Base-by-base conservation (phyloP, 2,888 invertebrate species). In the Zele albiditarsus region DNA sequence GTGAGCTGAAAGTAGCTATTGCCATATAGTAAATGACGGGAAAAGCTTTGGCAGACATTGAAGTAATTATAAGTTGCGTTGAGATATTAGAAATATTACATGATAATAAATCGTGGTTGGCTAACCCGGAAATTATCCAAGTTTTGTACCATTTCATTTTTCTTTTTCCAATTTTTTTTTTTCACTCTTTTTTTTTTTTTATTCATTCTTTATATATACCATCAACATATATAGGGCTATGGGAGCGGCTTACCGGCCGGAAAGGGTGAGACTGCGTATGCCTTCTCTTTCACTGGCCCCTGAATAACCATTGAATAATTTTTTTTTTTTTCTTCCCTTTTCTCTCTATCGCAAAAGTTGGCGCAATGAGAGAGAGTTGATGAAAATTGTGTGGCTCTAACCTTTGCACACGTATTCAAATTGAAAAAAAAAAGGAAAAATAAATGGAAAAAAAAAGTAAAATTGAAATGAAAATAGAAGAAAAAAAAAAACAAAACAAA, bases 61-160 rank as follows among this genome's bases (percentile, higher is more conserved):
- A 63, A 63, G 33, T 63, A 63, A 63, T 63, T 63, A 63, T 63
- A 63, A 63, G 28, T 63, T 63, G 63, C 63, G 33, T n/a, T 63
- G 63, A 38, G 23, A 33, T 38, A 33, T 63, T 63, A 33, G 33
- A 63, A 63, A 63, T 63, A 63, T 63, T 63, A 63, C 63, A 63
- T 63, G 20, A 20, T 63, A 63, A 63, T 63, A 63, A 63, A 63
- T 63, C 38, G 28, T 31, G 31, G 20, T 28, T 3, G 31, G 63
- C 28, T 63, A 33, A 38, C 20, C 63, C 38, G 33, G 63, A 63
- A 63, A 33, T 63, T 63, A 31, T 63, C 63, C 63, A 63, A 63
- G 33, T 63, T 63, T 63, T 63, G 63, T 38, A 63, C 31, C 63
- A 23, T 63, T 20, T 20, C 23, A 63, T 63, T 14, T 23, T 53